phyloP scores from a whole-genome alignment of 2,888 invertebrate genomes.

The Cephalotes varians region DNA sequence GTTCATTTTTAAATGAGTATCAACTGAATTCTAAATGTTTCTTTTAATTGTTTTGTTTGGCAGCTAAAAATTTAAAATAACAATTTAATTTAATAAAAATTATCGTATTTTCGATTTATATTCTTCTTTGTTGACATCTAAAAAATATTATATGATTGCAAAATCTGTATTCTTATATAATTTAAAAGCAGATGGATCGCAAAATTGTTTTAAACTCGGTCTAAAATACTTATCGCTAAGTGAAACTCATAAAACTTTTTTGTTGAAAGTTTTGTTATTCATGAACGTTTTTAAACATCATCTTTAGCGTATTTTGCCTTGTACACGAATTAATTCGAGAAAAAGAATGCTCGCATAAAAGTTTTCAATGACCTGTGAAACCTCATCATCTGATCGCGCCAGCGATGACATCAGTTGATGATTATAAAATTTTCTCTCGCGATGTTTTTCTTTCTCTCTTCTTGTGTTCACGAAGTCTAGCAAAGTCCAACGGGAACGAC shows the following conservation, averaged over 20 bases:
- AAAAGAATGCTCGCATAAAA: conserved; percentile 43
- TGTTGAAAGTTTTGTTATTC: conserved; percentile 31
- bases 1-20: background rate
- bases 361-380: conserved; percentile 59
- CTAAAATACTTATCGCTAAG: background rate
- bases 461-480: background rate
- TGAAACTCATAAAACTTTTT: conserved; percentile 11
- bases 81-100: background rate
- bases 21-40: background rate
- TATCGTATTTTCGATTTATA: background rate
- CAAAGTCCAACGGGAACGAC: conserved; percentile 59
- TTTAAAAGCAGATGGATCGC: background rate
- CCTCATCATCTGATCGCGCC: conserved; percentile 31
- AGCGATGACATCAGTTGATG: conserved; percentile 36
- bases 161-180: background rate
- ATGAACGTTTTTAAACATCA: conserved; percentile 34
- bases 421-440: conserved; percentile 8
- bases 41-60: background rate
- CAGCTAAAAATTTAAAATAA: background rate
- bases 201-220: conserved; percentile 11
- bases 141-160: background rate
- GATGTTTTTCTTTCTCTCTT: background rate
- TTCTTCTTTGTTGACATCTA: background rate
- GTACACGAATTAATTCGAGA: conserved; percentile 6
- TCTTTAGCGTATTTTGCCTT: conserved; percentile 11